Evolutionary conservation across 2,113 vertebrate species (phyloP).

Genomic region (Misgurnus mizolepis): DNA sequence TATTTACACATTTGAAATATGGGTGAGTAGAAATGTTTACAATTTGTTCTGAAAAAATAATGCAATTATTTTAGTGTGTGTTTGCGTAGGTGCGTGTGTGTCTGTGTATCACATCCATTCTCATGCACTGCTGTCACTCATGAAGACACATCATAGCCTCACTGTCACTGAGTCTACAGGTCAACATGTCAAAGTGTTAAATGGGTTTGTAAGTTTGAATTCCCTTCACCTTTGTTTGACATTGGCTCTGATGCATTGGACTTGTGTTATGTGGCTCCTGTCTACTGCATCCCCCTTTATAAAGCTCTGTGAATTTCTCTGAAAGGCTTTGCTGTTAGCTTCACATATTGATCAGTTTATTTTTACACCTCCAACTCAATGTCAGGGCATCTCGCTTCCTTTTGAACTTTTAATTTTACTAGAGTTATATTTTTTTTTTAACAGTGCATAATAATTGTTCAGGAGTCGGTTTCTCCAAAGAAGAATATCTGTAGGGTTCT

Average conservation of each 20-base stretch:
- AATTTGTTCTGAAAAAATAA: not conserved
- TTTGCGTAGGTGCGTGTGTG: not conserved
- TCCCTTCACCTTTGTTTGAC: conserved; percentile 61
- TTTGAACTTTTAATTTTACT: conserved; percentile 35
- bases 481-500: not conserved
- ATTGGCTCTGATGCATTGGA: conserved; percentile 56
- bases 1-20: not conserved
- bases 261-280: not conserved
- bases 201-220: conserved; percentile 61
- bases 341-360: conserved; percentile 55
- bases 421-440: conserved; percentile 34
- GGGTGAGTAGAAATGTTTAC: not conserved
- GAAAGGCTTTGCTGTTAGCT: conserved; percentile 48
- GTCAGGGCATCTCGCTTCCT: conserved; percentile 38
- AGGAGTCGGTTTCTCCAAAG: not conserved
- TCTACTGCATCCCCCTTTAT: conserved; percentile 4
- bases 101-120: not conserved
- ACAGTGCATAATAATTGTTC: not conserved
- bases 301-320: conserved; percentile 32
- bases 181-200: conserved; percentile 55
- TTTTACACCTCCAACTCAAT: conserved; percentile 41
- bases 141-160: conserved; percentile 65
- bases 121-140: conserved; percentile 44
- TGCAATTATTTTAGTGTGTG: not conserved
- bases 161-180: conserved; percentile 29